phyloP scores from a whole-genome alignment of 2,888 invertebrate species.

The Ormyrus nitidulus region DNA sequence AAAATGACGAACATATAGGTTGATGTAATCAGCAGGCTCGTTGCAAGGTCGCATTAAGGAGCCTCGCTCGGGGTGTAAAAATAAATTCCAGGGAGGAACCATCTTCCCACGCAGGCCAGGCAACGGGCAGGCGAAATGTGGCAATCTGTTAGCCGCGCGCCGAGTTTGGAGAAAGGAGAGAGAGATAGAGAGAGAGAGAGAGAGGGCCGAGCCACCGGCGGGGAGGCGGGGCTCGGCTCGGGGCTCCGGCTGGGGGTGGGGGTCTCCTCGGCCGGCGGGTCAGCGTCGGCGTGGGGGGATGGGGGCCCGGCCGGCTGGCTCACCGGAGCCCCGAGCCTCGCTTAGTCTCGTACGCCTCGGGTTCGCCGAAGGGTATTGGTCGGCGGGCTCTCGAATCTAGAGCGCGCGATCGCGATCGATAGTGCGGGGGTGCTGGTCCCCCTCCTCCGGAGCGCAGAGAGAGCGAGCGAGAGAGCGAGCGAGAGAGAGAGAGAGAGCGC shows the following conservation, averaged over 20 bases:
- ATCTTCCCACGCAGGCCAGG: neutral
- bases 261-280: constrained; percentile 37
- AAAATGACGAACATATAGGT: too few relatives aligned
- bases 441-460: neutral
- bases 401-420: constrained; percentile 2
- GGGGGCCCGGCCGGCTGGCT: constrained; percentile 61
- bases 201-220: constrained; percentile 54
- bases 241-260: constrained; percentile 59
- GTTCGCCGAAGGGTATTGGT: constrained; percentile 71
- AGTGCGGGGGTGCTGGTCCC: neutral
- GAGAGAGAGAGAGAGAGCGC: constrained; percentile 45
- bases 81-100: too few relatives aligned
- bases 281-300: constrained; percentile 61
- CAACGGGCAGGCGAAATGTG: neutral
- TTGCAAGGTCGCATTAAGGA: neutral
- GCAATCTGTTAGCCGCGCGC: constrained; percentile 7
- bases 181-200: neutral
- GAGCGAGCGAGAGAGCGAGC: constrained; percentile 35
- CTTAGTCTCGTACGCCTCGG: constrained; percentile 53
- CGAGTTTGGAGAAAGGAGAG: constrained; percentile 25
- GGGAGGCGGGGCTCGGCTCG: constrained; percentile 64
- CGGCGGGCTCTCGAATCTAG: constrained; percentile 15
- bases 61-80: neutral
- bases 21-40: too few relatives aligned
- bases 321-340: too few relatives aligned